Evolutionary conservation across 2,888 invertebrate genomes (phyloP).

Genomic region (Pycnomerus fuliginosus): DNA sequence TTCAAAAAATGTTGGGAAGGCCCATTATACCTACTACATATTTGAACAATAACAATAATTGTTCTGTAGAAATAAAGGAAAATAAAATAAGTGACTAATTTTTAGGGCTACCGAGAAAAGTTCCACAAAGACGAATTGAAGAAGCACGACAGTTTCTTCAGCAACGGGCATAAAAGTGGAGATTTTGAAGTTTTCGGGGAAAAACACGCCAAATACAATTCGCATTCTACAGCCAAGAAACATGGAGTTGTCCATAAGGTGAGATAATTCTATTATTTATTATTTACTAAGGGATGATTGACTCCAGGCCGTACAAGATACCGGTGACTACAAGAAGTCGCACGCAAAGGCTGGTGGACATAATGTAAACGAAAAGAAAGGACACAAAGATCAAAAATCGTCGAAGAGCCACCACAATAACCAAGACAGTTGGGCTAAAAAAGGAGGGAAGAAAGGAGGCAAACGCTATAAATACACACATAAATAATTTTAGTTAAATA

Average conservation of each 20-base stretch:
- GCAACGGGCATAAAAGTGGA: conserved; percentile 50
- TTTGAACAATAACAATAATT: no score
- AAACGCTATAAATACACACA: conserved; percentile 40
- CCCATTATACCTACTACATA: no score
- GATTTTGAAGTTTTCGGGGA: conserved; percentile 48
- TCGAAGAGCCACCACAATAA: conserved; percentile 40
- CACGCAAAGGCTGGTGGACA: conserved; percentile 43
- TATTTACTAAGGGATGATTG: no score
- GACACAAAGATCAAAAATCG: conserved; percentile 40
- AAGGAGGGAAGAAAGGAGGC: conserved; percentile 42
- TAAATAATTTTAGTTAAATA: conserved; percentile 9
- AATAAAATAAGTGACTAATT: no score
- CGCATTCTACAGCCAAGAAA: conserved; percentile 28
- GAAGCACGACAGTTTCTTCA: conserved; percentile 53
- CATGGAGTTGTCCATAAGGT: conserved; percentile 36
- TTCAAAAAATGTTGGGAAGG: no score
- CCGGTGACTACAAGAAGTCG: conserved; percentile 43
- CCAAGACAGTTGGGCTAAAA: conserved; percentile 44
- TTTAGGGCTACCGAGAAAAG: conserved; percentile 52
- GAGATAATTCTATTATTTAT: background rate
- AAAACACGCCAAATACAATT: conserved; percentile 44
- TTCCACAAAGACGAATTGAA: conserved; percentile 53
- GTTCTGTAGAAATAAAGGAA: no score
- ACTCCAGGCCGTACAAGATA: conserved; percentile 36
- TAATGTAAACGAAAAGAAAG: conserved; percentile 41